phyloP scores from a whole-genome alignment of 2,797 vertebrate species.

The Urosaurus nigricauda region DNA sequence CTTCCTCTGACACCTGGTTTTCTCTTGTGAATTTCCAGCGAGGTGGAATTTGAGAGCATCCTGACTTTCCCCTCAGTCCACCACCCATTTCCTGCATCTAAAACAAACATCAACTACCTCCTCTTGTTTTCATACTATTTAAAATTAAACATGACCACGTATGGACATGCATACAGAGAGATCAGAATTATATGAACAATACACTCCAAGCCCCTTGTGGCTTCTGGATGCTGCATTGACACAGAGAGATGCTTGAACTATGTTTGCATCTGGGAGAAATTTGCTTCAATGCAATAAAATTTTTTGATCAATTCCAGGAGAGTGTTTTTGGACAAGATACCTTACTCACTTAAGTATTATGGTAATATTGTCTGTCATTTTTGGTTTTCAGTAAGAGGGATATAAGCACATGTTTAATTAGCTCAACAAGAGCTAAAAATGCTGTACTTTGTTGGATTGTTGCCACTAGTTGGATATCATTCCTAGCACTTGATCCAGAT shows the following conservation, averaged over 20 bases:
- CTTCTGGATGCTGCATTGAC: background rate
- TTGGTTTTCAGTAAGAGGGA: background rate
- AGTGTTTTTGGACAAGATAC: background rate
- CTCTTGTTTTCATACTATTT: background rate
- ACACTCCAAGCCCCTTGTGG: background rate
- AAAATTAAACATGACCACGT: background rate
- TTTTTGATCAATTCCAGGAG: background rate
- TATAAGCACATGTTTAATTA: background rate
- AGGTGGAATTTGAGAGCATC: background rate
- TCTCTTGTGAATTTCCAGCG: background rate
- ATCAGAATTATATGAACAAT: background rate
- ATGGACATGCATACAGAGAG: too few relatives aligned
- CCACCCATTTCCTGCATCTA: background rate
- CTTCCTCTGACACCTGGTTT: background rate
- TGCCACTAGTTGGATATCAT: background rate
- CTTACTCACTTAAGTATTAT: background rate
- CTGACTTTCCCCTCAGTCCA: background rate
- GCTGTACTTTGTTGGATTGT: background rate
- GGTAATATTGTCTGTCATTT: background rate
- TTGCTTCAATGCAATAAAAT: background rate
- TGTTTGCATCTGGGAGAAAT: background rate
- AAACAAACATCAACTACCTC: background rate
- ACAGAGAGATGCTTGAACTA: background rate
- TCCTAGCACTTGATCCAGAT: background rate
- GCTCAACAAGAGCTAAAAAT: background rate